A percentile compares a stretch with the other conserved stretches of the same genome.
Conservation (phyloP, 2,888 invertebrate species). For the Charanyca ferruginea region DNA sequence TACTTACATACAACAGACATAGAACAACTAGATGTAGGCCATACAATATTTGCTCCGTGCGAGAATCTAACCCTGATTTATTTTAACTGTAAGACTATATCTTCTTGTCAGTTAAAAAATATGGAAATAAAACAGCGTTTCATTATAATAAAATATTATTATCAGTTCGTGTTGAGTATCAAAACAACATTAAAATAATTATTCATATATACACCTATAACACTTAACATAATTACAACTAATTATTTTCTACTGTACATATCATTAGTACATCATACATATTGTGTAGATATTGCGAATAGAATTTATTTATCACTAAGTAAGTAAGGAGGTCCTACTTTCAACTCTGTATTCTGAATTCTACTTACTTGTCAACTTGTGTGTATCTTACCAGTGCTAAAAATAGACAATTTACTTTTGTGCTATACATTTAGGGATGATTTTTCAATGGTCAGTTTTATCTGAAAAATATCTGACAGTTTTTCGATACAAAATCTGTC, state of each 20-base stretch:
- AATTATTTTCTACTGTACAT: conserved; percentile 71
- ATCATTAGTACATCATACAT: conserved; percentile 31
- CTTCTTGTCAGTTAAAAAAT: neutral
- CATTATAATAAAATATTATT: conserved; percentile 86
- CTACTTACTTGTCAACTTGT: neutral
- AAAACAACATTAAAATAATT: conserved; percentile 85
- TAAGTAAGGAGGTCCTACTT: neutral
- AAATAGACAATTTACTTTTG: conserved; percentile 12
- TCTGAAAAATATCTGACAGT: too few relatives aligned
- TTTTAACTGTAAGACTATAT: too few relatives aligned
- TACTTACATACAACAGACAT: too few relatives aligned
- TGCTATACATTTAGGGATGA: conserved; percentile 7
- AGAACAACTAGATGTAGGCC: too few relatives aligned
- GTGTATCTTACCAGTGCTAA: conserved; percentile 24
- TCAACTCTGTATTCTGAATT: neutral
- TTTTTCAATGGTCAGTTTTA: neutral
- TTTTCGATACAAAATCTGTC: neutral
- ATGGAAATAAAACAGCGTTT: conserved; percentile 59
- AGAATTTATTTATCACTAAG: neutral
- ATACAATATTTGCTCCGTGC: too few relatives aligned
- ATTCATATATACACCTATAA: conserved; percentile 78
- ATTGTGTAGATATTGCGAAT: conserved; percentile 22
- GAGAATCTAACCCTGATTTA: too few relatives aligned
- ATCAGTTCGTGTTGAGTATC: conserved; percentile 91
- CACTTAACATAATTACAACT: conserved; percentile 62